Base-by-base conservation (phyloP, 2,797 vertebrate genomes). In the Caiman crocodilus region DNA sequence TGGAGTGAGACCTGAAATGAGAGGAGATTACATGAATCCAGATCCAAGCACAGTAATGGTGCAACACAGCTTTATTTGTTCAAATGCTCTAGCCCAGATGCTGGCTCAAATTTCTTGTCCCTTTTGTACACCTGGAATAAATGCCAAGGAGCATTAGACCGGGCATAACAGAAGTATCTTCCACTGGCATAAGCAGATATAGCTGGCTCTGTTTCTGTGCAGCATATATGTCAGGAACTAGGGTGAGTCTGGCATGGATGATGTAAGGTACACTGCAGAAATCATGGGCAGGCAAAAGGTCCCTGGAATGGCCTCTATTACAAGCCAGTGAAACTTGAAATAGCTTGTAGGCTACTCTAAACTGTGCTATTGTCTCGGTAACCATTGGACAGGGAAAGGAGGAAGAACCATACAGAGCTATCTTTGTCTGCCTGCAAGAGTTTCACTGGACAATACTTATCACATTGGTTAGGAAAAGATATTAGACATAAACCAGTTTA, bases 81-180 rank as follows among this genome's bases (percentile, higher is more conserved):
- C 61, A 32, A 6, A 1, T 50, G 58, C 26, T 67, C 64, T 16
- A 18, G 35, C 35, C 26, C 17, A 63, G 57, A 65, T 28, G 8
- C 18, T 17, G 60, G 32, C 26, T 90, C 0, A 0, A 11, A 0
- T 50, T n/a, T 50, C 18, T 35, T 7, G 30, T 58, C 21, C 60
- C 50, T 85, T 50, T 30, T 42, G 14, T 55, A 30, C 4, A 71
- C 58, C 42, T 77, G 50, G 4, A 5, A 35, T 14, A 71, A 35
- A 69, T 76, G 65, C 61, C 25, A 6, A 3, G 28, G 64, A 35
- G 28, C 60, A 89, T 90, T 55, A 85, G 87, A 79, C 10, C 55
- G 87, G 77, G 20, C 42, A 50, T 21, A 55, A 0, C 4, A 88
- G 58, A 56, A 1, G 1, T 26, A 15, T 6, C 17, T 16, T 4